Base-by-base conservation (phyloP, 2,888 invertebrate species). In the Lycia hirtaria region DNA sequence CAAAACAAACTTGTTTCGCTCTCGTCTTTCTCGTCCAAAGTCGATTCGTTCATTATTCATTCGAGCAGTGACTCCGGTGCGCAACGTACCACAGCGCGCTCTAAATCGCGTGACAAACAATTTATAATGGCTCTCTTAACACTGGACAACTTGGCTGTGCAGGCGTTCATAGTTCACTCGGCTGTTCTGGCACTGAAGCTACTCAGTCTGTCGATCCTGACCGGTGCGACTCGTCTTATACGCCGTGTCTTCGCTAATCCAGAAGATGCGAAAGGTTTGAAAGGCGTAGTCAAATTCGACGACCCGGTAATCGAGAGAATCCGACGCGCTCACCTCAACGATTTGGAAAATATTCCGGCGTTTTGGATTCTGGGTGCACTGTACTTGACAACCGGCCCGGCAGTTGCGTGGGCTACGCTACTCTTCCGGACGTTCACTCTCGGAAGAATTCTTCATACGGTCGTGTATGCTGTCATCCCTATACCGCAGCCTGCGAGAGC, bases 311-410 rank as follows among this genome's bases (percentile, higher is more conserved):
- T 91, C 19, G 90, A 91, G 67, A 76, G 91, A 3, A 56, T 84
- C 1, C 78, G 91, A 1, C 83, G 94, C 73, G 95, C 95, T 9
- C 95, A 96, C 75, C 87, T 93, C 68, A 96, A 96, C 72, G 96
- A 96, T 76, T 75, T 96, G 79, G 96, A 96, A 82, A 96, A 95
- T 78, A 95, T 96, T 51, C 92, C 94, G 0, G 89, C 93, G 0
- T 96, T 95, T 76, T 91, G 95, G 77, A 70, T 94, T 10, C 79
- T 94, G 24, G 94, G 93, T 4, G 89, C 93, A 4, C 76, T 94
- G 53, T 96, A 95, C 83, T 73, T 94, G 54, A 85, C 93, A 20
- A 95, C 94, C 0, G 87, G 87, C 0, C 95, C 96, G 0, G 80
- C 65, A 1, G 73, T 67, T 0, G 76, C 77, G 14, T 84, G 79